phyloP scores from a whole-genome alignment of 2,888 invertebrate species.

The Clitarchus hookeri region DNA sequence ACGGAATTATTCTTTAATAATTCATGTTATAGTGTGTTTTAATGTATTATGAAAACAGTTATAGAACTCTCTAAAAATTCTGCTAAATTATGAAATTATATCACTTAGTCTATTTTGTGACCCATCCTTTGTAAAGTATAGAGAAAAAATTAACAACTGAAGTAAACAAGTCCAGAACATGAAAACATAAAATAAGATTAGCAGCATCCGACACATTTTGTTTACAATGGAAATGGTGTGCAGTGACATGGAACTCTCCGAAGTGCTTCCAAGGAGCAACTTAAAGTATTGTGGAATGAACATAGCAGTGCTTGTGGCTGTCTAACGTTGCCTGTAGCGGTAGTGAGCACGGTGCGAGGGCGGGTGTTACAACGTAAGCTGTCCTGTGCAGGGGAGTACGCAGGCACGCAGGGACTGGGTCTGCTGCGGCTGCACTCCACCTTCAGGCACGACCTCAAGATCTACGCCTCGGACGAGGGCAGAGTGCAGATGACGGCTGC shows the following conservation, averaged over 20 bases:
- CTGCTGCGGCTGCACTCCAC: slow-evolving; percentile 95
- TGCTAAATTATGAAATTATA: too few relatives aligned
- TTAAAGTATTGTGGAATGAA: not conserved
- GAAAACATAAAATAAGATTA: too few relatives aligned
- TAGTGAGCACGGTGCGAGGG: not conserved
- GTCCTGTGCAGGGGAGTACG: slow-evolving; percentile 66
- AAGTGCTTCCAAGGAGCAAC: not conserved
- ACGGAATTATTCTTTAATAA: too few relatives aligned
- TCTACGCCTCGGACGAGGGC: slow-evolving; percentile 99
- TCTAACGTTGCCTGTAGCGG: not conserved
- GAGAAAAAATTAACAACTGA: too few relatives aligned
- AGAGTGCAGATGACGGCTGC: slow-evolving; percentile 99
- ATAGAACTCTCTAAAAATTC: too few relatives aligned
- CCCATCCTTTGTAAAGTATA: too few relatives aligned
- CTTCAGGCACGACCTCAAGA: slow-evolving; percentile 98
- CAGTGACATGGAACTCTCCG: not conserved
- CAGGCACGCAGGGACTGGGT: slow-evolving; percentile 93
- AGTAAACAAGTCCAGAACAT: too few relatives aligned
- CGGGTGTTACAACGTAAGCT: not conserved
- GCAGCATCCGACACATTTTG: too few relatives aligned
- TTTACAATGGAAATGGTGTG: not conserved
- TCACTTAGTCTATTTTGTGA: too few relatives aligned
- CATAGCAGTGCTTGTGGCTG: not conserved
- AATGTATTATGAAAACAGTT: too few relatives aligned
- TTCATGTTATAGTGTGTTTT: too few relatives aligned